Evolutionary conservation across 1,140 invertebrate genomes (phyloP), one percentile per base, ranked within the genome.

Genomic region (Drosophila bifasciata): DNA sequence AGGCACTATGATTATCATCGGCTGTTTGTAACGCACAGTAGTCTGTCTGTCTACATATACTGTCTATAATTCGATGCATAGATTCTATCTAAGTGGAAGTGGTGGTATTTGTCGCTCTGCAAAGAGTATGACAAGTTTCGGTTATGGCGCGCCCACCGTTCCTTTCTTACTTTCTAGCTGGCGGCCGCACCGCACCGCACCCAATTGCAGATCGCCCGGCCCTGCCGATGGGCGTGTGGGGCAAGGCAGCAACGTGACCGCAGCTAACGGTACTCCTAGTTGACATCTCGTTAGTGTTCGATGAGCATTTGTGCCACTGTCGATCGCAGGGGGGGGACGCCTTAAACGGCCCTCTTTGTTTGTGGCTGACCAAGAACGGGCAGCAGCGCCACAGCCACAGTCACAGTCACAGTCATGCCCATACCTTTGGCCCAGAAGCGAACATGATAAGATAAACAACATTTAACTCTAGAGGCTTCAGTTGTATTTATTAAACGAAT

Each of bases 251-350:
- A 79, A 64, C 76, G 63, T 80, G 80, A 85, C 80, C 80, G 62
- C 80, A 85, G 76, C 64, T 81, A 86, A 86, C 83, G 79, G 81
- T 78, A 41, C 45, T 25, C 13, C 45, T 81, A 70, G 81, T 81
- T 88, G 83, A 86, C 81, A 88, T 88, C 70, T 88, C 70, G 71
- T 85, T 76, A 73, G 71, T 69, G 72, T 68, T 67, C 63, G 50
- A 45, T 60, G 72, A 51, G 49, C 61, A 74, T 75, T 73, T 74
- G 49, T 75, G 72, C 50, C 46, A 44, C 19, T 67, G 45, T 50
- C 46, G 19, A 36, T 36, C 32, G 28, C 9, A 9, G 28, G 28
- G 28, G 25, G 13, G 49, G 55, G 32, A 25, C 43, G 50, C 69
- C 57, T 73, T 59, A 55, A 62, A 68, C 58, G 58, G 51, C 40